A percentile compares a stretch with the other conserved stretches of the same genome.
These are phyloP conservation scores for Sanderia malayensis DNA, from an alignment of 30 jellyfish, hydroid and myxozoan genomes.

Conservation along the genomic window DNA sequence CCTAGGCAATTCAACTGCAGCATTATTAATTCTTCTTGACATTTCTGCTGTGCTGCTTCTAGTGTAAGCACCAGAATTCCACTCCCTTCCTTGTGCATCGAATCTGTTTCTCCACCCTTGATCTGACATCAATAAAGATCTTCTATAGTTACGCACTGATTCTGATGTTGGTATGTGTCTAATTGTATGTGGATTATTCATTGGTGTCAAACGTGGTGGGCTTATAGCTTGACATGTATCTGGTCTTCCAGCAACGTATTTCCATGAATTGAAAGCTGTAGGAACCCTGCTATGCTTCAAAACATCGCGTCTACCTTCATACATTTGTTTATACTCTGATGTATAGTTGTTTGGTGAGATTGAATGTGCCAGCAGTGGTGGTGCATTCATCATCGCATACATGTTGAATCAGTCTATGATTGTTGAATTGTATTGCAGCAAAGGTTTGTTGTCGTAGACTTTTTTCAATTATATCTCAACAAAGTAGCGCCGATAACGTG, in stretches of 20 bases:
- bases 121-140: background rate
- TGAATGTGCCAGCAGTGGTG: background rate
- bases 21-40: background rate
- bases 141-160: constrained; percentile 1
- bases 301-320: background rate
- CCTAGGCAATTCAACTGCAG: background rate
- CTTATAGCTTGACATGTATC: background rate
- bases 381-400: constrained; percentile 3
- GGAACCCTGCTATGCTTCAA: background rate
- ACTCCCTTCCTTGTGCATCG: background rate
- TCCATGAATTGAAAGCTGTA: constrained; percentile 1
- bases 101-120: background rate
- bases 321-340: background rate
- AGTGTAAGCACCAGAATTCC: background rate
- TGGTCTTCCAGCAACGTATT: background rate
- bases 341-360: background rate
- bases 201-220: constrained; percentile 8
- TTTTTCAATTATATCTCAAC: no score
- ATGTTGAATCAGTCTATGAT: no score
- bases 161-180: constrained; percentile 6
- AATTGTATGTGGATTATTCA: background rate
- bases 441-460: no score
- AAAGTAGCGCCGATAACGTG: no score
- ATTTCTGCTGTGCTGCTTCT: background rate
- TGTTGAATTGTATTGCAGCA: no score